Conservation (phyloP, 2,113 vertebrate species). For the Corydoras maculifer region DNA sequence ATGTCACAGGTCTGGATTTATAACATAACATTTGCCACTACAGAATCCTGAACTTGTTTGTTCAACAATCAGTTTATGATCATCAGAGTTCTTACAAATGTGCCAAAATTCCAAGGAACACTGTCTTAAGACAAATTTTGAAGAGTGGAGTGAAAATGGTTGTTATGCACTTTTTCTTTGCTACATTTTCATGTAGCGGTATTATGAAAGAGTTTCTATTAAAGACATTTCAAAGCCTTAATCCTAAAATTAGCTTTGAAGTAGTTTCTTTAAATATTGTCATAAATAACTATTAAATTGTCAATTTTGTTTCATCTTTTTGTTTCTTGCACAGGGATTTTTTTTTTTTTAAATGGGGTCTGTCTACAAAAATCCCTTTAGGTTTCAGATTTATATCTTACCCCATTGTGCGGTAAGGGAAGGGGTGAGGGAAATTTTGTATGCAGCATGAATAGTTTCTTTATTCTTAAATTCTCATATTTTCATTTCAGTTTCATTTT, state of each 20-base stretch:
- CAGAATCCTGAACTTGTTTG: too few species aligned
- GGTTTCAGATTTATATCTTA: not conserved
- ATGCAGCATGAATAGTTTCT: not conserved
- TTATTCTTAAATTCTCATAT: not conserved
- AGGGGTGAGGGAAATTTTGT: not conserved
- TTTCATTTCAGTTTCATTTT: not conserved
- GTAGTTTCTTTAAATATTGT: not conserved
- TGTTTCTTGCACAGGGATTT: not conserved
- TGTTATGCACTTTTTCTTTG: too few species aligned
- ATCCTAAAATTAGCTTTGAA: not conserved
- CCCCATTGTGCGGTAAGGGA: constrained; percentile 1
- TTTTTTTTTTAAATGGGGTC: not conserved
- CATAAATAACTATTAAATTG: not conserved
- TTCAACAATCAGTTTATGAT: too few species aligned
- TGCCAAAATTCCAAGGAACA: too few species aligned
- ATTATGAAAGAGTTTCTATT: not conserved
- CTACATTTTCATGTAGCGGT: too few species aligned
- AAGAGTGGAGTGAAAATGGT: too few species aligned
- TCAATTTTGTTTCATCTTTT: not conserved
- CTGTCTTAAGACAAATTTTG: too few species aligned
- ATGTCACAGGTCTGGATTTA: too few species aligned
- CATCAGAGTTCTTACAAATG: too few species aligned
- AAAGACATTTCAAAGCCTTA: not conserved
- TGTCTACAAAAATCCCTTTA: not conserved
- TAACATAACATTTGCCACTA: too few species aligned